Conservation (phyloP, 1,140 invertebrate genomes). For the Pissodes strobi region DNA sequence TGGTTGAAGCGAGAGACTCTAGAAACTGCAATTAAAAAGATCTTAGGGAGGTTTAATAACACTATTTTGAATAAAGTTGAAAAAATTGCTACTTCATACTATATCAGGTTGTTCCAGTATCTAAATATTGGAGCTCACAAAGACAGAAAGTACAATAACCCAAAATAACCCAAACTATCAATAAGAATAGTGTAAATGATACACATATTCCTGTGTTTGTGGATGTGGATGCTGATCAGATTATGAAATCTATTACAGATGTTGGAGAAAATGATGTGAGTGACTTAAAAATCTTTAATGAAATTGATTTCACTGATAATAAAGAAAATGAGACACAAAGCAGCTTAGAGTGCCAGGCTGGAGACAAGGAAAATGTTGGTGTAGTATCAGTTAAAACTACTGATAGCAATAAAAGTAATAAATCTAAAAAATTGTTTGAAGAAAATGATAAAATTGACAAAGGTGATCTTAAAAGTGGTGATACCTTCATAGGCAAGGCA, state of each 20-base stretch:
- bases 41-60: slow-evolving; percentile 64
- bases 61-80: slow-evolving; percentile 61
- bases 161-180: slow-evolving; percentile 2
- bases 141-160: slow-evolving; percentile 19
- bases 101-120: slow-evolving; percentile 62
- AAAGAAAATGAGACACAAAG: too few species aligned
- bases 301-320: too few species aligned
- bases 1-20: slow-evolving; percentile 75
- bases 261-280: background rate
- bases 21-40: slow-evolving; percentile 68
- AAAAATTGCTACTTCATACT: slow-evolving; percentile 66
- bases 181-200: background rate
- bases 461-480: too few species aligned
- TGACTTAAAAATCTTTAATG: too few species aligned
- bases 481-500: too few species aligned
- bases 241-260: background rate
- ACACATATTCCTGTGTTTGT: background rate
- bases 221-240: too few species aligned
- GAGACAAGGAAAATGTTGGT: too few species aligned
- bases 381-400: too few species aligned
- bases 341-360: too few species aligned
- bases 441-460: background rate
- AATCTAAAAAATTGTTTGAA: too few species aligned
- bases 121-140: slow-evolving; percentile 53
- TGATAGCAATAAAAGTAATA: too few species aligned